Conservation (phyloP, 2,797 vertebrate genomes). For the Acanthopagrus latus region DNA sequence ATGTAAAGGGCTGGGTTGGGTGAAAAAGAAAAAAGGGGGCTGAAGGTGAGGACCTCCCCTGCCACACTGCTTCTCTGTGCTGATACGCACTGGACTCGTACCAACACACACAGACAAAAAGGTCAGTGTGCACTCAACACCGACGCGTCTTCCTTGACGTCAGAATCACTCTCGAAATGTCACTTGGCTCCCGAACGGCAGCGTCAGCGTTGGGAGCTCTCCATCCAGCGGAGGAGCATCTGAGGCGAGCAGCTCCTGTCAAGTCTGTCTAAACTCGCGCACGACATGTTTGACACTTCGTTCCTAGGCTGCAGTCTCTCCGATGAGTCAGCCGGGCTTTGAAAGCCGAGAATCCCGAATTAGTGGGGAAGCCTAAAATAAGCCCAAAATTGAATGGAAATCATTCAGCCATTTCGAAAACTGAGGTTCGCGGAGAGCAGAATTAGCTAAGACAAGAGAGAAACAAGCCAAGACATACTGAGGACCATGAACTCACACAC, state of each 20-base stretch:
- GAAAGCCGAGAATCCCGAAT: conserved; percentile 37
- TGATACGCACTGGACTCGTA: conserved; percentile 62
- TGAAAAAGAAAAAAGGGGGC: conserved; percentile 42
- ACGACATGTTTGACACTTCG: conserved; percentile 19
- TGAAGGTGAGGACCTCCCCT: conserved; percentile 45
- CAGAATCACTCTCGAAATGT: conserved; percentile 72
- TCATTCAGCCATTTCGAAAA: conserved; percentile 31
- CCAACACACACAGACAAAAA: conserved; percentile 70
- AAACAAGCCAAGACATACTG: conserved; percentile 45
- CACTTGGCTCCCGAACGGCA: conserved; percentile 68
- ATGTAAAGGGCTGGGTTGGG: conserved; percentile 41
- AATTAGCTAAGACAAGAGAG: conserved; percentile 50
- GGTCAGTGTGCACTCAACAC: conserved; percentile 63
- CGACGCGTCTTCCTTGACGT: conserved; percentile 64
- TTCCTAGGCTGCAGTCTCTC: conserved; percentile 24
- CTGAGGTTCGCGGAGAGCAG: conserved; percentile 27
- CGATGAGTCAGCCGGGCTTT: conserved; percentile 44
- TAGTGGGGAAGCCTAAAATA: conserved; percentile 10
- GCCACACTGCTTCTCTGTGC: conserved; percentile 47
- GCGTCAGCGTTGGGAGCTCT: conserved; percentile 53
- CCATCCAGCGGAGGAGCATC: conserved; percentile 43
- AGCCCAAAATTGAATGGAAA: conserved; percentile 39
- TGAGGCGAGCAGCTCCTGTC: conserved; percentile 41
- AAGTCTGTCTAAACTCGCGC: conserved; percentile 19
- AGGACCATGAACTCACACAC: conserved; percentile 40